These are phyloP conservation scores for Cryptoprocta ferox DNA, from an alignment of 2,797 vertebrate species.

Conservation along the genomic window DNA sequence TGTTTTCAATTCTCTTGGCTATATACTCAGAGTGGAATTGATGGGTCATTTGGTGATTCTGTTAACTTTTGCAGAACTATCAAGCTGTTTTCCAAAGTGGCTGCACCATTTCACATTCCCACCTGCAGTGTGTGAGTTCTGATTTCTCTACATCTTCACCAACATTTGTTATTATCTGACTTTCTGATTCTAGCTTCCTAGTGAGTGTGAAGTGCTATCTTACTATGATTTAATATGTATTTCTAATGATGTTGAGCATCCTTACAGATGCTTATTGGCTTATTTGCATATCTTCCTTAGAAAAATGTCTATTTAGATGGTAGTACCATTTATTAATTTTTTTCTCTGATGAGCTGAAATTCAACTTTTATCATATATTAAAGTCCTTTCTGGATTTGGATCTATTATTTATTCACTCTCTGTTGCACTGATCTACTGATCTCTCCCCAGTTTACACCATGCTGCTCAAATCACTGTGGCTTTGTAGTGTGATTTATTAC, in stretches of 20 bases:
- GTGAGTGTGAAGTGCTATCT: neutral
- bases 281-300: neutral
- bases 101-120: neutral
- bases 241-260: neutral
- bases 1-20: neutral
- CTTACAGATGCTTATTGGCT: neutral
- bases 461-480: neutral
- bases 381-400: conserved; percentile 12
- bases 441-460: neutral
- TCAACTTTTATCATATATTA: neutral
- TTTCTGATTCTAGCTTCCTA: neutral
- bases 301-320: conserved; percentile 16
- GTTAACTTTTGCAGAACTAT: neutral
- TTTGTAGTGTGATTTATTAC: conserved; percentile 50
- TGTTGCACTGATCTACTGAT: conserved; percentile 4
- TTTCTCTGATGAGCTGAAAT: conserved; percentile 46
- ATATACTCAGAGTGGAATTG: neutral
- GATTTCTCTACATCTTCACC: neutral
- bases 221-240: neutral
- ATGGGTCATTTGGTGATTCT: neutral
- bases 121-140: neutral
- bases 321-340: neutral
- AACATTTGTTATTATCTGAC: neutral
- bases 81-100: conserved; percentile 13
- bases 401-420: neutral